Evolutionary conservation across 2,113 vertebrate genomes (phyloP).

Genomic region (Anser cygnoides): DNA sequence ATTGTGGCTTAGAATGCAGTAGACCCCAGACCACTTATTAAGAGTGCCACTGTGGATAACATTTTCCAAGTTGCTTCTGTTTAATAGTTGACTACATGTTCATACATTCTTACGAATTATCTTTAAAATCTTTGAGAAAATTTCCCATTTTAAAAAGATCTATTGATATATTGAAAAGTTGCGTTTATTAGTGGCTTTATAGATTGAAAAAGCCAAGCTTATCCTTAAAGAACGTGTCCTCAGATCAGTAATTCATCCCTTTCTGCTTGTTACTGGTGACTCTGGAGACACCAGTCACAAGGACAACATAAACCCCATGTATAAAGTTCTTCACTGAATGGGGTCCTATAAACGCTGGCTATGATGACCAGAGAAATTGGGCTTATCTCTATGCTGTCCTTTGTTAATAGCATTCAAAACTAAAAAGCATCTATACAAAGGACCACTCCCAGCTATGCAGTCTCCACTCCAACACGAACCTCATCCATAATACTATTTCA

Average conservation of each 20-base stretch:
- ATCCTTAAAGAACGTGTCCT: not conserved
- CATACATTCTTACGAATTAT: not conserved
- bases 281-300: too few relatives aligned
- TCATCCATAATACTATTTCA: not conserved
- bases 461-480: rapidly evolving
- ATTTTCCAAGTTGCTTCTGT: not conserved
- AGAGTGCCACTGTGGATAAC: not conserved
- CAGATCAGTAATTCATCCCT: too few relatives aligned
- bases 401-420: not conserved
- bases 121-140: not conserved
- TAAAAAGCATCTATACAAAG: not conserved
- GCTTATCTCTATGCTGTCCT: not conserved
- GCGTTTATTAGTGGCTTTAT: not conserved
- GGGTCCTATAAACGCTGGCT: not conserved
- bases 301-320: rapidly evolving
- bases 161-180: not conserved
- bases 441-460: not conserved
- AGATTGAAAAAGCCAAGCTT: not conserved
- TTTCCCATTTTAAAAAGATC: not conserved
- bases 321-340: not conserved
- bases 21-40: not conserved
- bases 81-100: not conserved
- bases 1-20: not conserved
- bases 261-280: not conserved
- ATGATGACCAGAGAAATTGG: not conserved